Evolutionary conservation across 1,140 invertebrate species (phyloP).

Genomic region (Papilio polyxenes): DNA sequence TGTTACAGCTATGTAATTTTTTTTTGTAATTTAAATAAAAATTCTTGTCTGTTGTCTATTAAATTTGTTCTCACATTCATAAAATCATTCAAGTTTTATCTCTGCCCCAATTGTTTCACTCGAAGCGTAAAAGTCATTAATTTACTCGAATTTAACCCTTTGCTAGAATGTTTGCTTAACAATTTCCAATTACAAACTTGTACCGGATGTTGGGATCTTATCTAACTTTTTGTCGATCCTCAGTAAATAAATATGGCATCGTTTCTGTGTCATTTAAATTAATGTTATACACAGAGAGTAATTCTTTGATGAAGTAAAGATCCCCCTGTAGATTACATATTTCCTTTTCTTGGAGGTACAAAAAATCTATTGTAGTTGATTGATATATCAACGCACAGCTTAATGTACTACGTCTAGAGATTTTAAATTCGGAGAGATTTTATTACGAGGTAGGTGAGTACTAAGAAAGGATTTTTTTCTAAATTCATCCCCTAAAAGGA

Average conservation of each 20-base stretch:
- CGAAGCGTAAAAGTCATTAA: not conserved
- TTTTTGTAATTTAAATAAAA: not conserved
- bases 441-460: too few relatives aligned
- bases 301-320: too few relatives aligned
- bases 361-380: too few relatives aligned
- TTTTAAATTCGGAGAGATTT: too few relatives aligned
- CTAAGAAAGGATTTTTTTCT: too few relatives aligned
- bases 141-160: not conserved
- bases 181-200: conserved; percentile 25
- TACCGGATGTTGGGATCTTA: conserved; percentile 9
- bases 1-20: too few relatives aligned
- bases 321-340: too few relatives aligned
- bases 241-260: not conserved
- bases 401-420: too few relatives aligned
- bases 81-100: conserved; percentile 14
- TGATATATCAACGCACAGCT: not conserved
- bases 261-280: not conserved
- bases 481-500: too few relatives aligned
- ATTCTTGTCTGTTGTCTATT: not conserved
- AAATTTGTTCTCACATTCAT: not conserved
- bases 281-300: not conserved
- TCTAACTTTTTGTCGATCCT: not conserved
- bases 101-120: not conserved
- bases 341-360: too few relatives aligned
- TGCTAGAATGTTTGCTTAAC: conserved; percentile 16